A percentile compares a stretch with the other conserved stretches of the same genome.
These are phyloP conservation scores for Vannuccia rotundouncinata DNA, from an alignment of 2,888 invertebrate genomes.

Conservation along the genomic window DNA sequence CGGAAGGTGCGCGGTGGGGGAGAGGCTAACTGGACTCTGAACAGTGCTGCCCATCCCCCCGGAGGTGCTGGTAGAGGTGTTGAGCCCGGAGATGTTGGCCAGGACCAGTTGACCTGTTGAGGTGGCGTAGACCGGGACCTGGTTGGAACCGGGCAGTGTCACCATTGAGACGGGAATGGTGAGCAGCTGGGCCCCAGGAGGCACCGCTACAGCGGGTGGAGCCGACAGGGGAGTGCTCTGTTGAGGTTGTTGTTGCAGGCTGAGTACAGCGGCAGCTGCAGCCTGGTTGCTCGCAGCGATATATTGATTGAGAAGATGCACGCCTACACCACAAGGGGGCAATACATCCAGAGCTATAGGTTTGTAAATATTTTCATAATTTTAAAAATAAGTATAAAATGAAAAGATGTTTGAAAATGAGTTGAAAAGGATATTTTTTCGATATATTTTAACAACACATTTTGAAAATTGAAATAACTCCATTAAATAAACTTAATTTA, in stretches of 20 bases:
- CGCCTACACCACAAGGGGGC: no score
- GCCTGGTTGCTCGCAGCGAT: not conserved
- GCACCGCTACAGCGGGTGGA: not conserved
- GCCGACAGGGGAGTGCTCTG: not conserved
- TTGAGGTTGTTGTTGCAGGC: constrained; percentile 3
- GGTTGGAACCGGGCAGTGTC: constrained; percentile 33
- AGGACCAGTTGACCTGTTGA: constrained; percentile 23
- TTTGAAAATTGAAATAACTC: no score
- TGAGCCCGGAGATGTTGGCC: constrained; percentile 25
- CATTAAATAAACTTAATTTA: no score
- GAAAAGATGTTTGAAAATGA: no score
- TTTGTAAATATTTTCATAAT: no score
- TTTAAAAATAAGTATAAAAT: no score
- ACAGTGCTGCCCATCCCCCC: constrained; percentile 34
- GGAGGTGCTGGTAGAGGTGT: not conserved
- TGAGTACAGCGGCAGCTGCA: not conserved
- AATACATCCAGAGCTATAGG: no score
- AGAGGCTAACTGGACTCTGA: constrained; percentile 1
- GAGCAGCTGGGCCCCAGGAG: constrained; percentile 65
- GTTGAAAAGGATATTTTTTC: no score
- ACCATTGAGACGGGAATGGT: constrained; percentile 74
- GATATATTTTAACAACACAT: no score
- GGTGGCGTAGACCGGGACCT: constrained; percentile 31
- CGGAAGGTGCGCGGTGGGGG: constrained; percentile 1
- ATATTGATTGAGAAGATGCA: constrained; percentile 1